Percentiles rank a stretch among this genome's conserved stretches.
These are phyloP conservation scores for Pseudomugil gertrudae DNA, from an alignment of 2,797 vertebrate species.

Conservation along the genomic window DNA sequence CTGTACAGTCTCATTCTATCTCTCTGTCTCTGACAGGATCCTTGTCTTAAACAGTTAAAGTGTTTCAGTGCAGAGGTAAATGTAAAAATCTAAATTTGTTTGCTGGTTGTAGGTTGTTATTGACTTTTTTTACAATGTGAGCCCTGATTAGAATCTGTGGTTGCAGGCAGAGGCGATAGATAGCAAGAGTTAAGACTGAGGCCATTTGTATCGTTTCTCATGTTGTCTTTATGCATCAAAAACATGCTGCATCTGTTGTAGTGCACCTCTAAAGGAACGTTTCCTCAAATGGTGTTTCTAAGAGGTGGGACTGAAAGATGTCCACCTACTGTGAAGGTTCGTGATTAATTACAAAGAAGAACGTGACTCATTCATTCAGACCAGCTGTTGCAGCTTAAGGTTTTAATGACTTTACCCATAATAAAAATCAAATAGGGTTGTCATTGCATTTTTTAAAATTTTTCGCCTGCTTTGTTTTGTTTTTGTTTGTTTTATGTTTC, in stretches of 20 bases:
- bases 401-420: slow-evolving; percentile 8
- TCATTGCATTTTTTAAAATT: too few species aligned
- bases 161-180: slow-evolving; percentile 51
- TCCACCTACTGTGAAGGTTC: slow-evolving; percentile 27
- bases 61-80: slow-evolving; percentile 89
- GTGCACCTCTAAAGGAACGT: slow-evolving; percentile 61
- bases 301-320: slow-evolving; percentile 29
- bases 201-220: slow-evolving; percentile 73
- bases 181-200: slow-evolving; percentile 76
- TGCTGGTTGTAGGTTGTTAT: slow-evolving; percentile 88
- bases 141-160: slow-evolving; percentile 80
- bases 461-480: background rate
- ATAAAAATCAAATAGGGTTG: background rate
- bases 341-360: slow-evolving; percentile 49
- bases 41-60: slow-evolving; percentile 97
- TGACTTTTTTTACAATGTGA: slow-evolving; percentile 88
- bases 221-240: slow-evolving; percentile 51
- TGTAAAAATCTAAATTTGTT: slow-evolving; percentile 90
- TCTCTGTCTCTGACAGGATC: slow-evolving; percentile 90
- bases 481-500: too few species aligned
- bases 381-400: slow-evolving; percentile 4
- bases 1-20: too few species aligned
- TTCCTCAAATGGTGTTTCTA: slow-evolving; percentile 28
- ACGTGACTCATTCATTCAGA: slow-evolving; percentile 19
- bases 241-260: slow-evolving; percentile 61